Base-by-base conservation (phyloP, 35 echinoderm and acorn worm species). In the Strongylocentrotus purpuratus region DNA sequence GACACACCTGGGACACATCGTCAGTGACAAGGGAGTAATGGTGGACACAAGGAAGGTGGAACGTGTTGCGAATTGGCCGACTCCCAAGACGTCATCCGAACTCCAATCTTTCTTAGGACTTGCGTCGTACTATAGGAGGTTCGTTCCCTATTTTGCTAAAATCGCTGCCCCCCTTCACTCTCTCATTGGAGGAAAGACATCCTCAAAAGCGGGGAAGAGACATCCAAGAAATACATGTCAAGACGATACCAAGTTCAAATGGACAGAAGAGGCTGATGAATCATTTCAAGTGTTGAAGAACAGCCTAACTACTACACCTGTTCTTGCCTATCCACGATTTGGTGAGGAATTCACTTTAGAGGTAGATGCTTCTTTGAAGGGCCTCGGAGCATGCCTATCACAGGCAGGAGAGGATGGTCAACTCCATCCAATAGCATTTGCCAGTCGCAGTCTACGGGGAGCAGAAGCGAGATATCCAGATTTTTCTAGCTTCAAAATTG, bases 401-500 rank as follows among this genome's bases (percentile, higher is more conserved):
- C 95, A 96, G 61, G 12, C 9, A 33, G 65, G 85, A 88, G 94
- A 94, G 14, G 86, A 94, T 20, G 95, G 95, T 25, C 46, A 94
- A 22, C 92, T 94, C 22, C 94, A 95, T 95, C 96, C 96, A 20
- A 58, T 97, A 31, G 96, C 94, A 12, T 97, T 95, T 32, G 95
- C 95, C 41, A 97, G 96, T 71, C 47, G 94, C 22, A 65, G 94
- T 17, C 65, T 97, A 9, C 55, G 94, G 28, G 94, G 94, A 85
- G 96, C 94, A 86, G 95, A 97, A 60, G 46, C 31, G 46, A 95
- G 92, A 8, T 96, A 96, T 88, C 92, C 93, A 41, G 90, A 96
- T 50, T 85, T 96, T 33, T 96, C 95, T 14, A 96, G 95, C 58
- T 96, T 96, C 59, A 96, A 96, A 47, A 94, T 96, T 11, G 95